Evolutionary conservation across 2,113 vertebrate species (phyloP).

Genomic region (Nothoprocta pentlandii): DNA sequence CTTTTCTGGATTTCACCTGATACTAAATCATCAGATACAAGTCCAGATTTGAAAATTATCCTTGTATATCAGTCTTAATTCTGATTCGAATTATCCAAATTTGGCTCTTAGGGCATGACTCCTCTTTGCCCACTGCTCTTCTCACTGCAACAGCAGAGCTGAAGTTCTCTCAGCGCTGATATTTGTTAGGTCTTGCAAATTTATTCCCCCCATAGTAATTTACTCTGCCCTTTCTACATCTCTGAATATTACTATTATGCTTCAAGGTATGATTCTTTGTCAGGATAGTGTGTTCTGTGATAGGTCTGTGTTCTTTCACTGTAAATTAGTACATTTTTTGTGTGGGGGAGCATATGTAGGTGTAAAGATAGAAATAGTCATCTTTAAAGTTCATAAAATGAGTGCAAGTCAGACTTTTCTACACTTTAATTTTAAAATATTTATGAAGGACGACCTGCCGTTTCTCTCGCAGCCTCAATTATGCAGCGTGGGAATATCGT

Average conservation of each 20-base stretch:
- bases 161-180: not conserved
- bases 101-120: not conserved
- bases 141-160: not conserved
- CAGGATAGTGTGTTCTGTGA: not conserved
- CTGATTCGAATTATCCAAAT: not conserved
- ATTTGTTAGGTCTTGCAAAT: not conserved
- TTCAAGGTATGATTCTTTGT: constrained; percentile 11
- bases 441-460: constrained; percentile 13
- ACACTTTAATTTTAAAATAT: constrained; percentile 30
- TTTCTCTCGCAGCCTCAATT: constrained; percentile 11
- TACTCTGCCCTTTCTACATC: not conserved
- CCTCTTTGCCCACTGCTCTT: not conserved
- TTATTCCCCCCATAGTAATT: not conserved
- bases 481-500: not conserved
- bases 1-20: not conserved
- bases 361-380: constrained; percentile 32
- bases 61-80: not conserved
- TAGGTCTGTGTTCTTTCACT: not conserved
- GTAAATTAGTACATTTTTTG: constrained; percentile 29
- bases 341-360: constrained; percentile 9
- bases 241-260: constrained; percentile 4
- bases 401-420: constrained; percentile 24
- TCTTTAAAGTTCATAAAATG: constrained; percentile 34
- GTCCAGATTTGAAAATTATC: not conserved
- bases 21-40: not conserved